A percentile compares a stretch with the other conserved stretches of the same genome.
phyloP scores from a whole-genome alignment of 2,888 invertebrate species.

The Cosmia trapezina region DNA sequence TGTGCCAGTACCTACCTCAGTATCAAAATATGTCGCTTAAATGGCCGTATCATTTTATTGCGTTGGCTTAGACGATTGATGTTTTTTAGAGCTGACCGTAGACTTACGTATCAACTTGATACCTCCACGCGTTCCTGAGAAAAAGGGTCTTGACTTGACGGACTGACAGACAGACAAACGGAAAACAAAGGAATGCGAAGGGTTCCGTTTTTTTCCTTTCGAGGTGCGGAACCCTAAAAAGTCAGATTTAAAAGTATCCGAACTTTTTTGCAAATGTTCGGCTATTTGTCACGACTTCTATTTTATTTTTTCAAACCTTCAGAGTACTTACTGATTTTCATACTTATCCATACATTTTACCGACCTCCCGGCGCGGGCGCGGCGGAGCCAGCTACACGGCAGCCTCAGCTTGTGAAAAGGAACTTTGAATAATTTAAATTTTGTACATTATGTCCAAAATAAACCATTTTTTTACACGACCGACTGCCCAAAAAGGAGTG shows the following conservation, averaged over 20 bases:
- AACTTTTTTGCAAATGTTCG: not conserved
- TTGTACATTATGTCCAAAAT: not conserved
- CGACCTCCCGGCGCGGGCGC: not conserved
- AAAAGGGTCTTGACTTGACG: no score
- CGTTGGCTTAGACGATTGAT: no score
- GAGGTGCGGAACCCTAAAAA: not conserved
- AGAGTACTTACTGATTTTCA: no score
- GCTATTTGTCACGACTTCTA: not conserved
- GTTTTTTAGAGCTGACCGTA: no score
- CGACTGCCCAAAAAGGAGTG: no score
- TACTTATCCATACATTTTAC: conserved; percentile 1
- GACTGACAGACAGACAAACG: not conserved
- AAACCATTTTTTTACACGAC: not conserved
- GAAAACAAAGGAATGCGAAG: not conserved
- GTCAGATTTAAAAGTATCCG: not conserved
- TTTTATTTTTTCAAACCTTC: not conserved
- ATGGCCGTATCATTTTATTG: no score
- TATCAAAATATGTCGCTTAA: no score
- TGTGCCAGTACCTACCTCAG: no score
- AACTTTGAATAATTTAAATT: not conserved
- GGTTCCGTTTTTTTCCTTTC: not conserved
- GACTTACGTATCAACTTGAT: no score
- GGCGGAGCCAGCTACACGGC: not conserved
- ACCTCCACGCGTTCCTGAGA: not conserved
- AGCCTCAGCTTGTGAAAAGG: not conserved